Evolutionary conservation across 1,140 invertebrate species (phyloP).

Genomic region (Zaprionus gabonicus): DNA sequence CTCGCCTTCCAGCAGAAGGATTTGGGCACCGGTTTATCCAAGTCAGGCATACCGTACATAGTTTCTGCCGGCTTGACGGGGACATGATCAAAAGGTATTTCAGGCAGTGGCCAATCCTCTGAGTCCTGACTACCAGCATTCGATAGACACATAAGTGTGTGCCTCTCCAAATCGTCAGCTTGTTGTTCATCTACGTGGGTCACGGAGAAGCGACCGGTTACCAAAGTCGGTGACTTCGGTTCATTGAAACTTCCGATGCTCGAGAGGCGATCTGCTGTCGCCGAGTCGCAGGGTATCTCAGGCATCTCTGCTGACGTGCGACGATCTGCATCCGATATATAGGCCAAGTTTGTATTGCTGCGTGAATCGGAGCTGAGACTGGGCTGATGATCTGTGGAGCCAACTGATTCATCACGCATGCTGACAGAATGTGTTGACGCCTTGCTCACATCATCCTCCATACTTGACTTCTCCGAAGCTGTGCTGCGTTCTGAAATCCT

Average conservation of each 20-base stretch:
- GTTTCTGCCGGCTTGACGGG: slow-evolving; percentile 76
- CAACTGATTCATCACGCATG: slow-evolving; percentile 92
- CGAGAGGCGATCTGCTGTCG: slow-evolving; percentile 82
- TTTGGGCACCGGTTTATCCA: slow-evolving; percentile 82
- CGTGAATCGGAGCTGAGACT: slow-evolving; percentile 93
- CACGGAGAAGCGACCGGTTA: slow-evolving; percentile 82
- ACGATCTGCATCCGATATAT: slow-evolving; percentile 90
- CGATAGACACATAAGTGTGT: slow-evolving; percentile 80
- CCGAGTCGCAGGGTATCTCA: slow-evolving; percentile 90
- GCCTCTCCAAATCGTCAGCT: slow-evolving; percentile 68
- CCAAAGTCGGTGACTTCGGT: slow-evolving; percentile 84
- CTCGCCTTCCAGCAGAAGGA: slow-evolving; percentile 82
- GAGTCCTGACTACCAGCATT: slow-evolving; percentile 87
- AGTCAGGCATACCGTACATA: slow-evolving; percentile 75
- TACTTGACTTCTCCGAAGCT: slow-evolving; percentile 91
- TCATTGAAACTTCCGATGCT: slow-evolving; percentile 84
- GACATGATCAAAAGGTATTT: slow-evolving; percentile 86
- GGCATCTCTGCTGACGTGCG: slow-evolving; percentile 92
- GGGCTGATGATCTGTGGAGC: slow-evolving; percentile 93
- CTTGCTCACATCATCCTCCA: slow-evolving; percentile 93
- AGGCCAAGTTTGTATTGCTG: slow-evolving; percentile 88
- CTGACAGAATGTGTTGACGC: slow-evolving; percentile 91
- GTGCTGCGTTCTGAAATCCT: slow-evolving; percentile 94
- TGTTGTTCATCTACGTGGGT: slow-evolving; percentile 79
- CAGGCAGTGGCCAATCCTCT: slow-evolving; percentile 89